Evolutionary conservation across 2,113 vertebrate genomes (phyloP).

Genomic region (Columba janthina): DNA sequence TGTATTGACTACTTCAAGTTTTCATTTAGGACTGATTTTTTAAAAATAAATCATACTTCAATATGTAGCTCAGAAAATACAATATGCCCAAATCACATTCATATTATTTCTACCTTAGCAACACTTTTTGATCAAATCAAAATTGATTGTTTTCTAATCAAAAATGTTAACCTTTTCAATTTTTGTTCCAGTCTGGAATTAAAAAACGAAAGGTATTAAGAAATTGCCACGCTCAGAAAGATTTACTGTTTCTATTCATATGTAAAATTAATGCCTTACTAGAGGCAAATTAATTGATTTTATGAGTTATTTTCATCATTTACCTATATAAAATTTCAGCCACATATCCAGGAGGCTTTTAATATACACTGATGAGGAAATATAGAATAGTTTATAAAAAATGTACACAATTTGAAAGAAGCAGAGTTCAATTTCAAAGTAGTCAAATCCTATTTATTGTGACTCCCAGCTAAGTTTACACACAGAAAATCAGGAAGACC

Average conservation of each 20-base stretch:
- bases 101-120: not conserved
- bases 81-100: not conserved
- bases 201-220: not conserved
- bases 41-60: not conserved
- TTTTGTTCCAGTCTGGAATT: not conserved
- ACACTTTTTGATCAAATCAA: not conserved
- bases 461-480: not conserved
- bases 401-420: not conserved
- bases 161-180: not conserved
- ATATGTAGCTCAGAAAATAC: not conserved
- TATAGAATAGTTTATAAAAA: not conserved
- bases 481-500: not conserved
- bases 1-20: not conserved
- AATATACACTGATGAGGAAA: not conserved
- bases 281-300: constrained; percentile 40
- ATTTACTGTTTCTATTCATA: not conserved
- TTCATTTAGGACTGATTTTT: not conserved
- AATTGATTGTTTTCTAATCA: constrained; percentile 15
- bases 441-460: not conserved
- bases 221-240: not conserved
- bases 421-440: not conserved
- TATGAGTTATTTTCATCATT: constrained; percentile 19
- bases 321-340: not conserved
- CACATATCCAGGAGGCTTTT: not conserved
- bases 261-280: not conserved